phyloP scores from a whole-genome alignment of 2,888 invertebrate genomes.

The Epistrophe grossulariae region DNA sequence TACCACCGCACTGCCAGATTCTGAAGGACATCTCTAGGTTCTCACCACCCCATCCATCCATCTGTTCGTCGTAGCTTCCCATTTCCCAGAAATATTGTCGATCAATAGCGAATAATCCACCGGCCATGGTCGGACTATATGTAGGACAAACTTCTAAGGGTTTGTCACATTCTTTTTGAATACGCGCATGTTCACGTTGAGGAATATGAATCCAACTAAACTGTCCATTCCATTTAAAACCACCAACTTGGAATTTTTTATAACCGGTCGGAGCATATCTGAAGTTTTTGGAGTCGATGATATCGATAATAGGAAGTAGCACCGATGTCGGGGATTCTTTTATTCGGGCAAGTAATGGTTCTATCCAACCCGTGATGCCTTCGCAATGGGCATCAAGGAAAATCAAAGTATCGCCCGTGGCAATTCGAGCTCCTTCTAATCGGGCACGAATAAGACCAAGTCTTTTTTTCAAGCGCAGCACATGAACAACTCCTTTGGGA shows the following conservation, averaged over 20 bases:
- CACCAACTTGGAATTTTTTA: constrained; percentile 83
- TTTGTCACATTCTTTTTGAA: constrained; percentile 80
- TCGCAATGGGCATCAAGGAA: constrained; percentile 98
- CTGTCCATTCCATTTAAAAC: constrained; percentile 92
- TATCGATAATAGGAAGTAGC: constrained; percentile 97
- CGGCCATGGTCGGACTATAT: constrained; percentile 98
- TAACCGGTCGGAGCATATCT: constrained; percentile 84
- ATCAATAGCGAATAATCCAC: constrained; percentile 97
- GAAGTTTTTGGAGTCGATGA: constrained; percentile 88
- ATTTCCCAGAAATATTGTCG: constrained; percentile 97
- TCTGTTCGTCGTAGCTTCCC: constrained; percentile 97
- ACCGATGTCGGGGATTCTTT: constrained; percentile 92
- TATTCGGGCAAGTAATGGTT: constrained; percentile 94
- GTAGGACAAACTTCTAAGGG: constrained; percentile 82
- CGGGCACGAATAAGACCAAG: constrained; percentile 96
- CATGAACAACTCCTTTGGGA: constrained; percentile 87
- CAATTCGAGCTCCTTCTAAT: constrained; percentile 93
- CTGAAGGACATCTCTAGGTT: constrained; percentile 99
- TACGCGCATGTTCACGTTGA: constrained; percentile 81
- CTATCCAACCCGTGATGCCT: constrained; percentile 91
- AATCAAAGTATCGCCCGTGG: constrained; percentile 91
- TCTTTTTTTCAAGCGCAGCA: constrained; percentile 90
- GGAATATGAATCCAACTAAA: constrained; percentile 92
- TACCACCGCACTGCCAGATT: constrained; percentile 94
- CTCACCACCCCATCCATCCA: constrained; percentile 99